phyloP scores from a whole-genome alignment of 2,888 invertebrate genomes.

The Tenthredo livida region DNA sequence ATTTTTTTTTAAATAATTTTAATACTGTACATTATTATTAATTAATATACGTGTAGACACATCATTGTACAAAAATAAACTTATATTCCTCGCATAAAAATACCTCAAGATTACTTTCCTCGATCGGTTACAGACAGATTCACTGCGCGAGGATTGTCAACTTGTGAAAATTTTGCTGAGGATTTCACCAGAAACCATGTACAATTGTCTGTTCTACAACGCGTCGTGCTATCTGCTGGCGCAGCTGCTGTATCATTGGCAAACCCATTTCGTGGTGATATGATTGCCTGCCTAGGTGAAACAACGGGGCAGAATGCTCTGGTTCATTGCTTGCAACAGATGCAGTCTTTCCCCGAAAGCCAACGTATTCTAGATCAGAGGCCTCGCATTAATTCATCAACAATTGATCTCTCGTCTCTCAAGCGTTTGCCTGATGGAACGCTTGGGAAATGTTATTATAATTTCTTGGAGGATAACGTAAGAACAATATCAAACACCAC shows the following conservation, averaged over 20 bases:
- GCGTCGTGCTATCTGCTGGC: conserved; percentile 88
- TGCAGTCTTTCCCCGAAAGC: conserved; percentile 90
- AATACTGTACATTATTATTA: conserved; percentile 48
- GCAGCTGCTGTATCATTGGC: conserved; percentile 91
- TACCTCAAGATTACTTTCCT: conserved; percentile 59
- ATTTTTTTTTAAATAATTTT: conserved; percentile 18
- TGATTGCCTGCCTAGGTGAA: conserved; percentile 97
- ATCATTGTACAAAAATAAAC: conserved; percentile 57
- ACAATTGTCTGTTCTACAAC: conserved; percentile 86
- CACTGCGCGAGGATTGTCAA: conserved; percentile 62
- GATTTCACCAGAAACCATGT: conserved; percentile 85
- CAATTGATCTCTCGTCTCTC: conserved; percentile 88
- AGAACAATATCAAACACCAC: conserved; percentile 66
- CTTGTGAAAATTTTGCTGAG: conserved; percentile 80
- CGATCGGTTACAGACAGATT: conserved; percentile 65
- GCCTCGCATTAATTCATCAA: conserved; percentile 92
- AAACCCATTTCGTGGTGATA: conserved; percentile 92
- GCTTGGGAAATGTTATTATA: conserved; percentile 91
- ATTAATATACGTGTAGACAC: conserved; percentile 47
- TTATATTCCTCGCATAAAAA: conserved; percentile 54
- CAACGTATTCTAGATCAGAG: conserved; percentile 86
- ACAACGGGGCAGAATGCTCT: conserved; percentile 89
- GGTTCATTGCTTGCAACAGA: conserved; percentile 85
- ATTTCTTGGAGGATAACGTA: conserved; percentile 90
- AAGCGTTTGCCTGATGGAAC: conserved; percentile 88